Conservation (phyloP, 2,888 invertebrate genomes). For the Apantesis nais region DNA sequence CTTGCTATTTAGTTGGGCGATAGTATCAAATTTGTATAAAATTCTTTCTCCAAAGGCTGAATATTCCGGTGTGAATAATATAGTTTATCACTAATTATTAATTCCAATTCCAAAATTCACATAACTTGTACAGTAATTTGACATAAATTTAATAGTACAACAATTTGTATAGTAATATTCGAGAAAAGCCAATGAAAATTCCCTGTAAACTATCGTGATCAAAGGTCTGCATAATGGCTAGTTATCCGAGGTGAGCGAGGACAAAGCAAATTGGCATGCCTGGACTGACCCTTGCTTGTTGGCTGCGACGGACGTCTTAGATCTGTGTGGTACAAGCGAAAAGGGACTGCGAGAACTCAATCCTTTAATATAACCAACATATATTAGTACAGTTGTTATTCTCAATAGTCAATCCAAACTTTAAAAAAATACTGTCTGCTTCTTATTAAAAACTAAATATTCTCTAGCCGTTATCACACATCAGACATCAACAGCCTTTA, state of each 20-base stretch:
- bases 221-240: constrained; percentile 53
- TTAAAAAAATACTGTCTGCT: no score
- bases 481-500: no score
- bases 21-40: no score
- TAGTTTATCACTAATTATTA: no score
- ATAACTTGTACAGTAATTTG: no score
- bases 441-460: no score
- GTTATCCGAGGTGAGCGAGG: constrained; percentile 55
- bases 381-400: neutral
- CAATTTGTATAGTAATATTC: constrained; percentile 24
- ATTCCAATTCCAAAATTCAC: no score
- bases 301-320: constrained; percentile 56
- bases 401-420: neutral
- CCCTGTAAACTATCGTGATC: constrained; percentile 33
- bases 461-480: no score
- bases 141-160: neutral
- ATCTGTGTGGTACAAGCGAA: constrained; percentile 38
- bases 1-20: no score
- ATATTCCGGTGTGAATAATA: no score
- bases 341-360: constrained; percentile 8
- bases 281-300: constrained; percentile 69
- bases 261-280: constrained; percentile 68
- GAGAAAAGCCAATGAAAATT: constrained; percentile 45
- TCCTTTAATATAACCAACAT: neutral
- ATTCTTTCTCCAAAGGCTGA: no score